A percentile compares a stretch with the other conserved stretches of the same genome.
These are phyloP conservation scores for Pseudococcus longispinus DNA, from an alignment of 2,888 invertebrate genomes.

Conservation along the genomic window DNA sequence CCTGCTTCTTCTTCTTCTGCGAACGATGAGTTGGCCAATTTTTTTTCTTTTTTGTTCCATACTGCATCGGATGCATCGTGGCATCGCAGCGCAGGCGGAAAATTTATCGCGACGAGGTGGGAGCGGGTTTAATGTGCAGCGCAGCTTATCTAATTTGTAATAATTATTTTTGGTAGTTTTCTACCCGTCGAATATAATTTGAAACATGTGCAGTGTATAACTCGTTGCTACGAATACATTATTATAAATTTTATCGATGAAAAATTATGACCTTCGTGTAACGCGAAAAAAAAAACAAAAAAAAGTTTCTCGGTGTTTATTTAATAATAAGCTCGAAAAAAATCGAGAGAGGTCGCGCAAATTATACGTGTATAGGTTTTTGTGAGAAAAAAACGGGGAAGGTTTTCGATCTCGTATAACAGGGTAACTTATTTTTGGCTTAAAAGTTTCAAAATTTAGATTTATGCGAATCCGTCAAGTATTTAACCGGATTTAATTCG, in stretches of 20 bases:
- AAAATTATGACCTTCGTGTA: neutral
- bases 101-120: neutral
- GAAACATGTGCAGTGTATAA: neutral
- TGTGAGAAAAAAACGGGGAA: neutral
- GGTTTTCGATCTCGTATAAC: neutral
- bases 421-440: neutral
- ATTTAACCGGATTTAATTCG: too few species aligned
- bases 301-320: neutral
- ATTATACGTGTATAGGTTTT: neutral
- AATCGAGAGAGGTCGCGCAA: neutral
- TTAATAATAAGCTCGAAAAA: neutral
- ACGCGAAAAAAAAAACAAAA: neutral
- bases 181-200: neutral
- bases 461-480: too few species aligned
- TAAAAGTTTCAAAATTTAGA: too few species aligned
- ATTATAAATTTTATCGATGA: neutral
- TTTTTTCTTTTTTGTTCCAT: neutral
- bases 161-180: slow-evolving; percentile 5
- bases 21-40: slow-evolving; percentile 19
- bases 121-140: neutral
- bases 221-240: neutral
- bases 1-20: neutral
- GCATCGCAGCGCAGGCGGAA: neutral
- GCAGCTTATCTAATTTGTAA: slow-evolving; percentile 11
- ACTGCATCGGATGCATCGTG: neutral